These are phyloP conservation scores for Galerucella calmariensis DNA, from an alignment of 2,888 invertebrate species.

Conservation along the genomic window DNA sequence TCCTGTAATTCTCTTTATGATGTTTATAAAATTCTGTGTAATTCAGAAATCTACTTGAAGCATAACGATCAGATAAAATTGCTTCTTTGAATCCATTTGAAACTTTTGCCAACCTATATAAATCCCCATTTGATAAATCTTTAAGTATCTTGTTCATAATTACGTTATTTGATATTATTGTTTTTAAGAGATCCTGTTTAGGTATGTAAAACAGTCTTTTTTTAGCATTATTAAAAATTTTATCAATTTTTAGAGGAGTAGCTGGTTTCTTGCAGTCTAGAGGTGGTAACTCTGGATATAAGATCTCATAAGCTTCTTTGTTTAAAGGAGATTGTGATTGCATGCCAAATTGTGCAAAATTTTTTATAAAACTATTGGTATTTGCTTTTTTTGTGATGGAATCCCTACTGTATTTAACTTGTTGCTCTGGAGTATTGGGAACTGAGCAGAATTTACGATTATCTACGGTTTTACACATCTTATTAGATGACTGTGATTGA, in stretches of 20 bases:
- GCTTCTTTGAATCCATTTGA: constrained; percentile 49
- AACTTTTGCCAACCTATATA: constrained; percentile 57
- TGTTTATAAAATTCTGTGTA: constrained; percentile 48
- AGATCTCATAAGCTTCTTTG: constrained; percentile 55
- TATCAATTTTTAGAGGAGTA: constrained; percentile 53
- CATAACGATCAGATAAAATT: constrained; percentile 44
- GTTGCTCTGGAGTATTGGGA: constrained; percentile 51
- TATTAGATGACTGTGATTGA: constrained; percentile 12
- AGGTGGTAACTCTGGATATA: constrained; percentile 56
- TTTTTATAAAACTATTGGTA: constrained; percentile 45
- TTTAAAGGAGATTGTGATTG: constrained; percentile 51
- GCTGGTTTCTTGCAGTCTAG: constrained; percentile 45
- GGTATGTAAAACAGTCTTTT: constrained; percentile 52
- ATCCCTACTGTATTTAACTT: constrained; percentile 24
- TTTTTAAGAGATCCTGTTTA: constrained; percentile 43
- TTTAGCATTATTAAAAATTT: constrained; percentile 52
- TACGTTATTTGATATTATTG: constrained; percentile 49
- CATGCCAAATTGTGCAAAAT: constrained; percentile 50
- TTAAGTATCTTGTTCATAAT: constrained; percentile 56
- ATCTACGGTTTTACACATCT: constrained; percentile 26
- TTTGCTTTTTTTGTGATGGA: constrained; percentile 34
- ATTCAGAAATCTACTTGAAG: constrained; percentile 45
- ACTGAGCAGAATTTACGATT: constrained; percentile 40
- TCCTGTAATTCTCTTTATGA: constrained; percentile 57
- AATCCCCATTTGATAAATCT: constrained; percentile 57